Conservation (phyloP, 2,113 vertebrate species). For the Trogon surrucura region DNA sequence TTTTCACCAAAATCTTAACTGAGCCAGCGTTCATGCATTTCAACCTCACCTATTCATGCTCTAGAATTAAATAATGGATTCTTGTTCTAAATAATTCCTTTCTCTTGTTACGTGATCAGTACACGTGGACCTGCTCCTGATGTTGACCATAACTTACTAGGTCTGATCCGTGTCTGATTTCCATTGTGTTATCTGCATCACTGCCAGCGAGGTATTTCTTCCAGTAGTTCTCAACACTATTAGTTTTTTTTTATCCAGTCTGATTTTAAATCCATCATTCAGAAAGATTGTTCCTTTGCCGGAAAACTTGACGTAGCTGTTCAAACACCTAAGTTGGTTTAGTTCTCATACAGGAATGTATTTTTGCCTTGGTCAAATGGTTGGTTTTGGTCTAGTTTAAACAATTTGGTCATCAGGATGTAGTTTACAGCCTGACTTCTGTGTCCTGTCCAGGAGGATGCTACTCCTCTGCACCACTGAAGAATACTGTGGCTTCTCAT, state of each 20-base stretch:
- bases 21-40: not conserved
- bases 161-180: not conserved
- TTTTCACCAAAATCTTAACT: not conserved
- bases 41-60: not conserved
- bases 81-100: not conserved
- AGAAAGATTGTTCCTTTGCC: not conserved
- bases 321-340: not conserved
- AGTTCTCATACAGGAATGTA: not conserved
- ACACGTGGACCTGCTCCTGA: not conserved
- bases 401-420: not conserved
- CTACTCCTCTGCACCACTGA: not conserved
- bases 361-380: not conserved
- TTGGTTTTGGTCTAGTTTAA: not conserved
- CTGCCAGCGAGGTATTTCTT: not conserved
- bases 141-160: not conserved
- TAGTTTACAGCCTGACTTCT: not conserved
- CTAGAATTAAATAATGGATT: not conserved
- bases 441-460: not conserved
- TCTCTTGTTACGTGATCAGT: fast-evolving
- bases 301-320: not conserved
- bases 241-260: not conserved
- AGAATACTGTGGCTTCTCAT: not conserved
- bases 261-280: not conserved
- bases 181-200: not conserved
- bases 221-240: not conserved